Evolutionary conservation across 2,888 invertebrate genomes (phyloP).

Genomic region (Drosophila paucipuncta): DNA sequence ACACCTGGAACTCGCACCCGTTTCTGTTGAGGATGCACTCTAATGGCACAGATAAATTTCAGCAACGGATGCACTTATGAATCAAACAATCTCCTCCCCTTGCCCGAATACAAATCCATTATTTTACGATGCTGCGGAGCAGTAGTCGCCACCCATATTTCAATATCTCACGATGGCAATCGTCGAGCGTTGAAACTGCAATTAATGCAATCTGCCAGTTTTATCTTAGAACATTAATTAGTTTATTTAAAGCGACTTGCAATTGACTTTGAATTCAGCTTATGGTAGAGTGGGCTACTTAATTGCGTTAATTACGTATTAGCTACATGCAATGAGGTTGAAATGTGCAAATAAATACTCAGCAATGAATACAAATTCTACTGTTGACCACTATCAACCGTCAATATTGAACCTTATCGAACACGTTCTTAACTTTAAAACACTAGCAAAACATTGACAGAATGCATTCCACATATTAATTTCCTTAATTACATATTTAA

Average conservation of each 20-base stretch:
- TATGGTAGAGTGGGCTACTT: slow-evolving; percentile 59
- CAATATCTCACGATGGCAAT: slow-evolving; percentile 59
- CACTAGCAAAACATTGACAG: slow-evolving; percentile 6
- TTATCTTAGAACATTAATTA: slow-evolving; percentile 76
- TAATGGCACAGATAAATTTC: slow-evolving; percentile 62
- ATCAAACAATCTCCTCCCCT: slow-evolving; percentile 36
- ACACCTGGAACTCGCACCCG: slow-evolving; percentile 38
- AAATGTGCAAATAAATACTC: slow-evolving; percentile 21
- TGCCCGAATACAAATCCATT: slow-evolving; percentile 1
- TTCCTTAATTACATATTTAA: slow-evolving; percentile 73
- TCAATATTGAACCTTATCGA: slow-evolving; percentile 2
- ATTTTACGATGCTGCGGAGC: slow-evolving; percentile 22
- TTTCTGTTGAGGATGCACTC: slow-evolving; percentile 56
- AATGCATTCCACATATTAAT: slow-evolving; percentile 28
- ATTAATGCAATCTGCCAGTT: slow-evolving; percentile 68
- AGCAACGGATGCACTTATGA: slow-evolving; percentile 40
- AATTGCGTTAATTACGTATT: slow-evolving; percentile 75
- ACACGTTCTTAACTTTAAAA: slow-evolving; percentile 13
- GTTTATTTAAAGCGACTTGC: slow-evolving; percentile 56
- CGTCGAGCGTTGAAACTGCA: slow-evolving; percentile 70
- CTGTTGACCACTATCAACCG: neutral
- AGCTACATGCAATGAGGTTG: slow-evolving; percentile 34
- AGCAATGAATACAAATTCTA: neutral
- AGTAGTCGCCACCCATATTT: slow-evolving; percentile 24
- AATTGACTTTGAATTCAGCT: slow-evolving; percentile 35